Conservation (phyloP, 2,888 invertebrate species). For the Drosophila sordidula region DNA sequence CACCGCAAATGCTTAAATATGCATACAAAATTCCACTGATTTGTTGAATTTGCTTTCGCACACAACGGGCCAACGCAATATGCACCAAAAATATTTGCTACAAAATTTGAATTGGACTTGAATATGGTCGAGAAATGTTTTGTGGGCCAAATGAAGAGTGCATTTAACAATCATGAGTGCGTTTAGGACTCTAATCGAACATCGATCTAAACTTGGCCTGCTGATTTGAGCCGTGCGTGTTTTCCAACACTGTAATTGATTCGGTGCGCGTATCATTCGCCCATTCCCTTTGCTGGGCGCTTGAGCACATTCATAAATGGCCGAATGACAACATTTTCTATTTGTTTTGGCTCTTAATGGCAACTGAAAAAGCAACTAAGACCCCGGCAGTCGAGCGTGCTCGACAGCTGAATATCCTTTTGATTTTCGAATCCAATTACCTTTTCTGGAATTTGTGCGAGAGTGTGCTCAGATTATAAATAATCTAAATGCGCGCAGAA, state of each 20-base stretch:
- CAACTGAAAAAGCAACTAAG: conserved; percentile 37
- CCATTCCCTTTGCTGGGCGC: conserved; percentile 8
- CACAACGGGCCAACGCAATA: conserved; percentile 9
- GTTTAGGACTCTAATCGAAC: background rate
- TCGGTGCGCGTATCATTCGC: background rate
- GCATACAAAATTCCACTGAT: conserved; percentile 50
- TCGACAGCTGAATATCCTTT: conserved; percentile 1
- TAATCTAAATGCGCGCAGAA: no score
- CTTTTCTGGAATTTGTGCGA: background rate
- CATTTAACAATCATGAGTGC: background rate
- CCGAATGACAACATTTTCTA: conserved; percentile 32
- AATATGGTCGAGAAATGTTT: background rate
- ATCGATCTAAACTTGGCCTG: background rate
- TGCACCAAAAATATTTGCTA: conserved; percentile 9
- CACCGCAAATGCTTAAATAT: conserved; percentile 41
- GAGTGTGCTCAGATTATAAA: no score
- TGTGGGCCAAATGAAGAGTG: background rate
- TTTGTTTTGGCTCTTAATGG: conserved; percentile 44
- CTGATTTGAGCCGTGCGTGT: background rate
- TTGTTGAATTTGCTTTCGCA: conserved; percentile 41
- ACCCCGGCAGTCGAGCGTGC: background rate
- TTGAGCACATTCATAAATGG: conserved; percentile 16
- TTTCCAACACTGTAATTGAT: conserved; percentile 3
- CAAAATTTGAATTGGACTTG: conserved; percentile 13
- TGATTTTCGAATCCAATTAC: background rate